Percentiles rank a stretch among this genome's conserved stretches.
phyloP scores from a whole-genome alignment of 2,113 vertebrate species.

The Cryptotis parvus region DNA sequence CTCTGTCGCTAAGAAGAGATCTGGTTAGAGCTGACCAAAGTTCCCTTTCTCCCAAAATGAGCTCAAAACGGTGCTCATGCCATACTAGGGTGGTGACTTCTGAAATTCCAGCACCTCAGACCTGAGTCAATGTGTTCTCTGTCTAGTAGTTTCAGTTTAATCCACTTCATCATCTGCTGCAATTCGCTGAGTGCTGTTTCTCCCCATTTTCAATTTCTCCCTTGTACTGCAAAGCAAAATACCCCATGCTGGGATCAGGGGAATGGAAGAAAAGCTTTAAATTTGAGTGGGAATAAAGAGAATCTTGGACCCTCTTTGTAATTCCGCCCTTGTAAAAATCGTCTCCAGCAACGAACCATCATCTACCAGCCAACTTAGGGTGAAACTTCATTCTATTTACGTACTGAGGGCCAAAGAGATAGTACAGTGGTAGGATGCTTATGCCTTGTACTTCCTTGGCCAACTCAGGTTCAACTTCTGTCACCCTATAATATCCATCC shows the following conservation, averaged over 20 bases:
- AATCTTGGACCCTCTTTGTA: background rate
- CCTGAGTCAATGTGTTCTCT: background rate
- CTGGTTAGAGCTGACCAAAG: background rate
- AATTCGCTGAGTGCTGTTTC: no score
- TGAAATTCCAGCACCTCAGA: background rate
- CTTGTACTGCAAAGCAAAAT: background rate
- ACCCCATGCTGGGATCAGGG: background rate
- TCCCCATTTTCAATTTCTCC: background rate
- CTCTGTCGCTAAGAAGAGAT: background rate
- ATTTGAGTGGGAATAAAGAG: background rate
- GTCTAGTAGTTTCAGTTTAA: background rate
- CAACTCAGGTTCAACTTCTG: no score
- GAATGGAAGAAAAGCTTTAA: background rate
- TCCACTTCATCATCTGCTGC: background rate
- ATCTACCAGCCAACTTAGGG: background rate
- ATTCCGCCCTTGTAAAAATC: background rate
- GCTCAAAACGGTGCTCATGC: no score
- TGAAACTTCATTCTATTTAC: background rate
- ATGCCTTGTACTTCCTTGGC: background rate
- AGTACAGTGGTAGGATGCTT: background rate
- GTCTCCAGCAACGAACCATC: background rate
- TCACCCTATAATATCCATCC: no score
- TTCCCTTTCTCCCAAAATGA: background rate
- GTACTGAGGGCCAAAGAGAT: slow-evolving; percentile 12
- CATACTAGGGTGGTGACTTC: background rate